These are phyloP conservation scores for Agrochola lychnidis DNA, from an alignment of 2,888 invertebrate species.

Conservation along the genomic window DNA sequence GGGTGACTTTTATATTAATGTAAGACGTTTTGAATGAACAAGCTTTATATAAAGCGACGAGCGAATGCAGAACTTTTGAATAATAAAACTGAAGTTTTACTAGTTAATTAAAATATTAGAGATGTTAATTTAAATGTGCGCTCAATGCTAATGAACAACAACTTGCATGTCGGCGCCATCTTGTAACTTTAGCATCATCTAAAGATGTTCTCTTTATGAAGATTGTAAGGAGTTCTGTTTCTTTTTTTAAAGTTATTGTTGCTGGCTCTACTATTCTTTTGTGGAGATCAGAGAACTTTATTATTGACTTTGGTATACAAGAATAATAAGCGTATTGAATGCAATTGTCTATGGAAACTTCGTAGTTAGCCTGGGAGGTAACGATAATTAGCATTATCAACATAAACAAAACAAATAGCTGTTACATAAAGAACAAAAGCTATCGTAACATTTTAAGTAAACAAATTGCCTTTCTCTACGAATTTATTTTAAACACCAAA, in stretches of 20 bases:
- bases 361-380: background rate
- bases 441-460: constrained; percentile 33
- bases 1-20: constrained; percentile 52
- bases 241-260: background rate
- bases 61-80: constrained; percentile 46
- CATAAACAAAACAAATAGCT: constrained; percentile 32
- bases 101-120: constrained; percentile 52
- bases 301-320: background rate
- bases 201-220: constrained; percentile 11
- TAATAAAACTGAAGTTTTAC: constrained; percentile 41
- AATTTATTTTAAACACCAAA: constrained; percentile 55
- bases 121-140: constrained; percentile 45
- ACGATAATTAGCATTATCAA: constrained; percentile 5
- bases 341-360: background rate
- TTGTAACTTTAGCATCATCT: constrained; percentile 29
- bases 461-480: constrained; percentile 44
- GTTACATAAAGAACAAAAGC: constrained; percentile 27
- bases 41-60: constrained; percentile 41
- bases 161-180: constrained; percentile 35
- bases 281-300: background rate
- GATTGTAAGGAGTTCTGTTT: constrained; percentile 7
- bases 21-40: constrained; percentile 50
- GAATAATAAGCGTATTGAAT: background rate
- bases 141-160: constrained; percentile 44
- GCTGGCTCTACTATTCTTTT: background rate